These are phyloP conservation scores for Cheilosia grossa DNA, from an alignment of 2,888 invertebrate genomes.

Conservation along the genomic window DNA sequence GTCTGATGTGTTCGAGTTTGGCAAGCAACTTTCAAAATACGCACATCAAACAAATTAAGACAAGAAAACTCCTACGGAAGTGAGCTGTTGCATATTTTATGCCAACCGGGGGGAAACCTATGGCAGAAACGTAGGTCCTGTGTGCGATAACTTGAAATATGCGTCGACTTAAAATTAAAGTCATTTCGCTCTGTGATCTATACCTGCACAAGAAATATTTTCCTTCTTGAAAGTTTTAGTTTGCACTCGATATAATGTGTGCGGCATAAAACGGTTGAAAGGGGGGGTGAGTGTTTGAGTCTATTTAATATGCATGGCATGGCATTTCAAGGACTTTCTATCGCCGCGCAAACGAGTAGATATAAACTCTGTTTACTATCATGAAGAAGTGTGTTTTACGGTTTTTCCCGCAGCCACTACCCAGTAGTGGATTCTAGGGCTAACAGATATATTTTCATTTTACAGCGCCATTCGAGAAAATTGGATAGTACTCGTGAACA, in stretches of 20 bases:
- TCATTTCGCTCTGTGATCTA: slow-evolving; percentile 42
- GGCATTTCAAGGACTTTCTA: slow-evolving; percentile 41
- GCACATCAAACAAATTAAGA: background rate
- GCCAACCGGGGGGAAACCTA: slow-evolving; percentile 10
- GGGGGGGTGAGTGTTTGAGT: background rate
- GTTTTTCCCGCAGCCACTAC: too few species aligned
- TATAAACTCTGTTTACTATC: too few species aligned
- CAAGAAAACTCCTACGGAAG: slow-evolving; percentile 27
- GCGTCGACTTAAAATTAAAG: slow-evolving; percentile 36
- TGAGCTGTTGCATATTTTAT: slow-evolving; percentile 69
- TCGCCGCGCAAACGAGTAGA: slow-evolving; percentile 33
- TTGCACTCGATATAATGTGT: background rate
- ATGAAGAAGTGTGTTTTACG: too few species aligned
- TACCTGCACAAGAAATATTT: slow-evolving; percentile 20
- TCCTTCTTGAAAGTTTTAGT: slow-evolving; percentile 27
- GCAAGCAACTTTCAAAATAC: slow-evolving; percentile 21
- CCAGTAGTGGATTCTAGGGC: background rate
- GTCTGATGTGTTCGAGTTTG: slow-evolving; percentile 38
- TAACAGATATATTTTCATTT: too few species aligned
- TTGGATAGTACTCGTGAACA: too few species aligned
- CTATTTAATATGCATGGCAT: slow-evolving; percentile 59
- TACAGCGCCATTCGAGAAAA: too few species aligned
- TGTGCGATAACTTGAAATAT: background rate
- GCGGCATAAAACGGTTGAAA: slow-evolving; percentile 24
- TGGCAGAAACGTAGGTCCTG: slow-evolving; percentile 33